A percentile compares a stretch with the other conserved stretches of the same genome.
These are phyloP conservation scores for Omphaloscelis lunosa DNA, from an alignment of 2,888 invertebrate species.

Conservation along the genomic window DNA sequence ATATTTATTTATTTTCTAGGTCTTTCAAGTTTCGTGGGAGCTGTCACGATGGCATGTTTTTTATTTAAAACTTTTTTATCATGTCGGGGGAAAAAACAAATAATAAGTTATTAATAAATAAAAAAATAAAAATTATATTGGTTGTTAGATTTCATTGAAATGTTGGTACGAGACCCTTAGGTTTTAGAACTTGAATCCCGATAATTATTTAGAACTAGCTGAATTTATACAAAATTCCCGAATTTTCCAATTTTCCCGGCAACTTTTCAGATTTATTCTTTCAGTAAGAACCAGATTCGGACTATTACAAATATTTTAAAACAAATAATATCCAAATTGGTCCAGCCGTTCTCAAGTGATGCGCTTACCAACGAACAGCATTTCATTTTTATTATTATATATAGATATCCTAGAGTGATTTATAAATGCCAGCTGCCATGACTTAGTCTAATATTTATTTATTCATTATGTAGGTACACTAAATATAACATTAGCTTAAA, in stretches of 20 bases:
- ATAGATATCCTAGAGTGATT: background rate
- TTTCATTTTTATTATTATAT: background rate
- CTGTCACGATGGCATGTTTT: background rate
- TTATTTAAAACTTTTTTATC: background rate
- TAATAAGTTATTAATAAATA: too few species aligned
- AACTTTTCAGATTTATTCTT: background rate
- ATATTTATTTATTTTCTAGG: slow-evolving; percentile 15
- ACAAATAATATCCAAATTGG: background rate
- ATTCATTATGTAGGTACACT: background rate
- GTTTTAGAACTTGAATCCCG: background rate
- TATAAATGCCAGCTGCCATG: background rate
- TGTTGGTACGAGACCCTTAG: background rate
- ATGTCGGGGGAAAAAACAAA: background rate
- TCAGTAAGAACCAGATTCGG: background rate
- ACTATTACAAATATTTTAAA: background rate
- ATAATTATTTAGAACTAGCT: background rate
- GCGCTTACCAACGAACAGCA: background rate
- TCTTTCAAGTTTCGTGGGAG: background rate
- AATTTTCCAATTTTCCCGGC: background rate
- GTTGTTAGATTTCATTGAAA: background rate
- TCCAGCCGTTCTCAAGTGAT: background rate
- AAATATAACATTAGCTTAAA: background rate
- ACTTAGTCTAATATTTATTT: background rate
- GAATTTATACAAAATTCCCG: background rate
- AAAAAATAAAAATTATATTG: too few species aligned